Base-by-base conservation (phyloP, 2,888 invertebrate species). In the Pherbina coryleti region DNA sequence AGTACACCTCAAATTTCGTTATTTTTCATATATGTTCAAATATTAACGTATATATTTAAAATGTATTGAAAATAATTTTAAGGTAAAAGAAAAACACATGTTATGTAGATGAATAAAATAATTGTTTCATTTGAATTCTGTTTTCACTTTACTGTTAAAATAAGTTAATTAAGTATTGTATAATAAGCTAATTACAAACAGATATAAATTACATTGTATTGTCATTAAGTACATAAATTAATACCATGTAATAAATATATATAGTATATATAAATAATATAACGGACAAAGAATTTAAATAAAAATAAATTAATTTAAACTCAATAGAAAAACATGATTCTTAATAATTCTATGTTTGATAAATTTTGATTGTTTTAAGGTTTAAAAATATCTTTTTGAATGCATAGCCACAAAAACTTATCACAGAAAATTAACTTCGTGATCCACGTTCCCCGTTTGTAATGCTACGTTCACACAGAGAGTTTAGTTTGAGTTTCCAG, bases 271-370 rank as follows among this genome's bases (percentile, higher is more conserved):
- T 25, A 14, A 64, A 34, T 37, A 37, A 37, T 37, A 37, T 44
- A 67, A n/a, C 44, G 17, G n/a, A 67, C 14, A 44, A 67, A 67
- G 44, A 44, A 44, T 22, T 60, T 60, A 60, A 60, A 60, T 60
- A 60, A 60, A 60, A 25, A 25, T 5, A 19, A 60, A 25, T 9
- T 22, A 60, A 60, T 60, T 60, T 60, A 9, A 60, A 60, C 9
- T 60, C 9, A 25, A 22, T 60, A 28, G 22, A 60, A 60, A 25
- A 25, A 25, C 14, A 3, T 19, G 8, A 25, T 60, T 11, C n/a
- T n/a, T n/a, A n/a, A n/a, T 28, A 44, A 7, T 37, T 4, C 5
- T 31, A 31, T 31, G 5, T 31, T 5, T 31, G 3, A 31, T 31
- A 31, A 31, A 31, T 5, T 31, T 4, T 31, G 31, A 5, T 5